phyloP scores from a whole-genome alignment of 2,888 invertebrate genomes.

The Xestia c-nigrum region DNA sequence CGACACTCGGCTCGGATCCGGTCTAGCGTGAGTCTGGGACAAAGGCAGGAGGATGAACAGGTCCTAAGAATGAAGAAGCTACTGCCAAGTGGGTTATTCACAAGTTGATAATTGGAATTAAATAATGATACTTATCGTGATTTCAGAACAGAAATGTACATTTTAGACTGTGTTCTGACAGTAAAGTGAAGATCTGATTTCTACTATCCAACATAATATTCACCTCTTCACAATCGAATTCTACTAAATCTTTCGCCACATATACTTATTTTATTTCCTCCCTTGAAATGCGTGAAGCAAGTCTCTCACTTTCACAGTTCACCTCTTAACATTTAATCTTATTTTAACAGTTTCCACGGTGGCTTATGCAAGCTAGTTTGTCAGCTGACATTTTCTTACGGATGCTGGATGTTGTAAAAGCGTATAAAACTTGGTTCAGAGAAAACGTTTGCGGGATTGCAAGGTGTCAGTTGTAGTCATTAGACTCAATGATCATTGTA shows the following conservation, averaged over 20 bases:
- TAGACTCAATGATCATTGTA: slow-evolving; percentile 1
- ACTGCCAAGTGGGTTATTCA: background rate
- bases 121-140: too few species aligned
- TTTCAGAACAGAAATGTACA: background rate
- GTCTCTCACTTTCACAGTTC: slow-evolving; percentile 44
- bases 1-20: too few species aligned
- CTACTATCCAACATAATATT: background rate
- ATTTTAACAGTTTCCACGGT: slow-evolving; percentile 55
- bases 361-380: slow-evolving; percentile 39
- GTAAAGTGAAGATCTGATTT: background rate
- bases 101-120: background rate
- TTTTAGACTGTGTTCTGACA: background rate
- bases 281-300: slow-evolving; percentile 28
- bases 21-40: background rate
- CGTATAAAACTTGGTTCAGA: slow-evolving; percentile 32
- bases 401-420: slow-evolving; percentile 45
- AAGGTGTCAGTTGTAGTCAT: slow-evolving; percentile 7
- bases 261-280: slow-evolving; percentile 3
- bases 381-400: slow-evolving; percentile 48
- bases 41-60: background rate
- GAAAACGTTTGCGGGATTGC: slow-evolving; percentile 26
- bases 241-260: background rate
- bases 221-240: background rate
- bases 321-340: slow-evolving; percentile 53
- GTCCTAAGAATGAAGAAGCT: background rate